Evolutionary conservation across 2,797 vertebrate species (phyloP), one percentile per base, ranked within the genome.

Genomic region (Lacerta viridis): DNA sequence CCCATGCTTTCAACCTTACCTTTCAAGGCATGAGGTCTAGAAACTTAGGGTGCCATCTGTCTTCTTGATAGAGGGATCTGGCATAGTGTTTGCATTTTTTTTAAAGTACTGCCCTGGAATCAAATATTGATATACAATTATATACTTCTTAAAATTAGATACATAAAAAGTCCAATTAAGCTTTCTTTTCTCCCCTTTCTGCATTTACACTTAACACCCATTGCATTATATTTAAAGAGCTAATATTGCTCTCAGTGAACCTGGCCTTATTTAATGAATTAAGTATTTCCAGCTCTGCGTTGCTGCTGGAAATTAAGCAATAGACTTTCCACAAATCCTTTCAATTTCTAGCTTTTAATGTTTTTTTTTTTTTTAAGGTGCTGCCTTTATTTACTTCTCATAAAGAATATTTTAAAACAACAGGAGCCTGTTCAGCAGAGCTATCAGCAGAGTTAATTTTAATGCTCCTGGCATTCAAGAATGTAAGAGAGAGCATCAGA

Each of bases 361-460:
- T n/a, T 13, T 4, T 64, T 0, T 0, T 0, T 90, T 89, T 90
- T 69, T 41, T 41, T 5, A 5, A 88, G 33, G 5, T 85, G 18
- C 0, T 66, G 27, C 4, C 74, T 90, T 87, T 86, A 43, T 83
- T 80, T 93, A 91, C 11, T 36, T n/a, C 3, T 88, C 25, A n/a
- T 39, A n/a, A 90, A 61, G 27, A 66, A 2, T 6, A 43, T 55
- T 92, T 92, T 71, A 33, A 83, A 33, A 77, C 72, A 33, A 20
- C 69, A 69, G 86, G 8, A 46, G 0, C 82, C 3, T 90, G 20
- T 89, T 92, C 78, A 89, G 6, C 15, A 88, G 8, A 15, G 8
- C 3, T 88, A 87, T 74, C 64, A 91, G 61, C 33, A 91, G 74
- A 93, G 33, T 91, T 90, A 85, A 78, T 87, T 90, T 90, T 20